These are phyloP conservation scores for Lagria hirta DNA, from an alignment of 2,888 invertebrate species.

Conservation along the genomic window DNA sequence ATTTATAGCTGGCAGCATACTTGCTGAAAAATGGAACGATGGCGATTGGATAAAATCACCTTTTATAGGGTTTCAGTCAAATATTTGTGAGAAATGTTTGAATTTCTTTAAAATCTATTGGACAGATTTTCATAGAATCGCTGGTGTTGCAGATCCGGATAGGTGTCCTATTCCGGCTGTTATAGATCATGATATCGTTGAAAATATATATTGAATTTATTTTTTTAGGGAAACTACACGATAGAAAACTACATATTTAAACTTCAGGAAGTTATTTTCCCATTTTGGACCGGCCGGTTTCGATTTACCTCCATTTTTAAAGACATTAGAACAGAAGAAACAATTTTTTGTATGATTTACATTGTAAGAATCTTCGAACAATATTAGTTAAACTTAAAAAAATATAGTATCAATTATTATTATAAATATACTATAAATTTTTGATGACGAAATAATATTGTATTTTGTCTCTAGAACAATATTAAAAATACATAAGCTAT, in stretches of 20 bases:
- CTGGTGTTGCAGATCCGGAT: no score
- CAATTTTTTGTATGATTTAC: neutral
- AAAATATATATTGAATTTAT: constrained; percentile 12
- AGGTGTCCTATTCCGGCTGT: no score
- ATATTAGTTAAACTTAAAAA: no score
- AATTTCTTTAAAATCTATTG: no score
- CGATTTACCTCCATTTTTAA: constrained; percentile 2
- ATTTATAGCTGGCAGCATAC: neutral
- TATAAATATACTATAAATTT: no score
- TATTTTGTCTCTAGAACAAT: no score
- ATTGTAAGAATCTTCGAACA: constrained; percentile 7
- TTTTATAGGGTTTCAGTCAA: neutral
- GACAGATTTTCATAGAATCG: no score
- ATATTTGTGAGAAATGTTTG: no score
- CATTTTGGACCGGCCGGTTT: constrained; percentile 17
- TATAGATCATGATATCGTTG: no score
- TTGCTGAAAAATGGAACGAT: neutral
- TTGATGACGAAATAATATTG: no score
- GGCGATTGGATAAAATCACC: neutral
- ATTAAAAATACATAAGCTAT: no score
- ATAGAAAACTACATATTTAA: constrained; percentile 34
- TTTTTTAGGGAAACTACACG: constrained; percentile 35
- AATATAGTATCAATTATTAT: no score
- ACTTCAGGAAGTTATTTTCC: constrained; percentile 6
- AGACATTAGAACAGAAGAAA: constrained; percentile 2